These are phyloP conservation scores for Tragelaphus eurycerus DNA, from an alignment of 2,797 vertebrate genomes.

Conservation along the genomic window DNA sequence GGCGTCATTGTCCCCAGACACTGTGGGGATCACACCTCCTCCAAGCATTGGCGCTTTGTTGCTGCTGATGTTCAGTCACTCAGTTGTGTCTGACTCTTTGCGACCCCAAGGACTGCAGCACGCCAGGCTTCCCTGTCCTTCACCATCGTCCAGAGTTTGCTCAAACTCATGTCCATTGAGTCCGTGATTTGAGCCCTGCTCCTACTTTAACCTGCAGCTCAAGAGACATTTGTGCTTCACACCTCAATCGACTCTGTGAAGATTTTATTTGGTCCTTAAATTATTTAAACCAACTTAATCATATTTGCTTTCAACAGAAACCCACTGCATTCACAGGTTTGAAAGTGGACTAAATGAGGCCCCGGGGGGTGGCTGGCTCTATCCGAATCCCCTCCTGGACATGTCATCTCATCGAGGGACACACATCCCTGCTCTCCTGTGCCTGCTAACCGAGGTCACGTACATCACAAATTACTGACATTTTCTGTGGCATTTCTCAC, in stretches of 20 bases:
- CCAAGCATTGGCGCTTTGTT: neutral
- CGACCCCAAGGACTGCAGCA: neutral
- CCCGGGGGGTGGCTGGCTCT: neutral
- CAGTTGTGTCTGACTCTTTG: neutral
- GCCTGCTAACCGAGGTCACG: neutral
- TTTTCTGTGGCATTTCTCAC: neutral
- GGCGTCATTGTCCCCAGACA: constrained; percentile 20
- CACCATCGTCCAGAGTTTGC: neutral
- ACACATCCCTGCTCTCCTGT: constrained; percentile 29
- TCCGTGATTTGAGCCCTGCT: neutral
- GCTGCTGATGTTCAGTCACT: fast-evolving
- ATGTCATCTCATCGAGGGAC: neutral
- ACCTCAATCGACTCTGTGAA: constrained; percentile 60
- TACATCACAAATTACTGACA: constrained; percentile 8
- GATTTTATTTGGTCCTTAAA: constrained; percentile 70
- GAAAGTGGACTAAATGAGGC: neutral
- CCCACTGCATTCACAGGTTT: neutral
- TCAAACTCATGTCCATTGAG: neutral
- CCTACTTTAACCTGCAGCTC: constrained; percentile 44
- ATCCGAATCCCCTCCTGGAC: neutral
- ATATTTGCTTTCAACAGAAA: constrained; percentile 75
- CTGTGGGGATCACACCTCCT: neutral
- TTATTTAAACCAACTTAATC: constrained; percentile 62
- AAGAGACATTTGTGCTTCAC: constrained; percentile 11
- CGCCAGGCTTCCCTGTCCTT: neutral